These are phyloP conservation scores for Cherax destructor DNA, from an alignment of 1,140 invertebrate species.

Conservation along the genomic window DNA sequence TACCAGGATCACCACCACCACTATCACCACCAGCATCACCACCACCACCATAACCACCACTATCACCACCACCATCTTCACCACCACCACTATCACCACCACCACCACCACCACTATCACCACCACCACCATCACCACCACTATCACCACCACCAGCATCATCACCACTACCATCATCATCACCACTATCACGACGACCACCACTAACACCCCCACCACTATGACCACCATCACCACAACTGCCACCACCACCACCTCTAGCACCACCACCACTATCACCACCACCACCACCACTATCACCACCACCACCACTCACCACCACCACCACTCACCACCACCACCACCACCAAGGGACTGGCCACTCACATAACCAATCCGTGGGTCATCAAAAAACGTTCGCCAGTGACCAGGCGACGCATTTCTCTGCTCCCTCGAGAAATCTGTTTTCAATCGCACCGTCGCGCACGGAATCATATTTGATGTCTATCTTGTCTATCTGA, in stretches of 20 bases:
- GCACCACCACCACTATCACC: background rate
- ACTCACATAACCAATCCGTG: conserved; percentile 39
- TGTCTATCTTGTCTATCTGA: conserved; percentile 61
- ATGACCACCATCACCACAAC: background rate
- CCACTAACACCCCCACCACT: background rate
- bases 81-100: no score
- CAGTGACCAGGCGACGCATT: conserved; percentile 55
- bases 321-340: no score
- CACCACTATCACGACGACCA: no score
- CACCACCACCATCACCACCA: no score
- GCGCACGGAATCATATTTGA: conserved; percentile 63
- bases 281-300: background rate
- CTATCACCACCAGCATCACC: background rate
- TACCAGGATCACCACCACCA: no score
- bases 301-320: background rate
- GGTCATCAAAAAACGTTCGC: conserved; percentile 62
- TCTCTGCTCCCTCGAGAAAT: conserved; percentile 53
- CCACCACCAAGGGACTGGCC: background rate
- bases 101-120: no score
- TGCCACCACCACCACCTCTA: background rate
- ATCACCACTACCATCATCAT: no score
- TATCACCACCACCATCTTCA: no score
- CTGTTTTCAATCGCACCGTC: conserved; percentile 66
- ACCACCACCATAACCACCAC: no score
- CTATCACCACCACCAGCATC: no score